These are phyloP conservation scores for Hecatera dysodea DNA, from an alignment of 2,888 invertebrate species.

Conservation along the genomic window DNA sequence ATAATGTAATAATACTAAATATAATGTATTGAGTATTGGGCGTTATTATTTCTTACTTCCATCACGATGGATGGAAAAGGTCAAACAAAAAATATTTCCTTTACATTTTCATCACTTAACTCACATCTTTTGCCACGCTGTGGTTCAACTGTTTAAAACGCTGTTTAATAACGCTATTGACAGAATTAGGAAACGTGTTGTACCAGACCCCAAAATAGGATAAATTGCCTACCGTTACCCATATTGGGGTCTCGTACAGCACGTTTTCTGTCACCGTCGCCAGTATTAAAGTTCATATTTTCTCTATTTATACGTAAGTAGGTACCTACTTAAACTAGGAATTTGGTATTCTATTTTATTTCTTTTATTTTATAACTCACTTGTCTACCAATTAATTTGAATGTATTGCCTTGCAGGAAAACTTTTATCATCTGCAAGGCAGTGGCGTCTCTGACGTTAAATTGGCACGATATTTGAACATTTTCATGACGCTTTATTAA, in stretches of 20 bases:
- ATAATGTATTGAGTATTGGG: slow-evolving; percentile 20
- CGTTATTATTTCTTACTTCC: slow-evolving; percentile 44
- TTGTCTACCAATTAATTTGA: no score
- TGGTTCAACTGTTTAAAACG: neutral
- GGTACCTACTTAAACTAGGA: no score
- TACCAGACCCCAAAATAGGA: no score
- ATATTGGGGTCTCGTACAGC: no score
- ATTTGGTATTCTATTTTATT: no score
- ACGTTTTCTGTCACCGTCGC: no score
- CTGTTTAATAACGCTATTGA: no score
- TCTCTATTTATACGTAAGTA: no score
- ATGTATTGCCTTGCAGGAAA: neutral
- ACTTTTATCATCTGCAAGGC: neutral
- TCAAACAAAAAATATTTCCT: slow-evolving; percentile 12
- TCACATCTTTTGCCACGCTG: neutral
- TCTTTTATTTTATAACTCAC: no score
- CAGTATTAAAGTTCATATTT: no score
- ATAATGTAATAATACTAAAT: slow-evolving; percentile 31
- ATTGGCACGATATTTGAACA: neutral
- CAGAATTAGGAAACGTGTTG: no score
- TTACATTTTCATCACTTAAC: neutral
- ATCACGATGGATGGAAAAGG: slow-evolving; percentile 30
- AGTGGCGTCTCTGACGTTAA: neutral
- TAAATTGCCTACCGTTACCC: no score
- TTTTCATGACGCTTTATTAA: slow-evolving; percentile 9